A percentile compares a stretch with the other conserved stretches of the same genome.
Evolutionary conservation across 2,797 vertebrate genomes (phyloP).

Genomic region (Siniperca obscura): DNA sequence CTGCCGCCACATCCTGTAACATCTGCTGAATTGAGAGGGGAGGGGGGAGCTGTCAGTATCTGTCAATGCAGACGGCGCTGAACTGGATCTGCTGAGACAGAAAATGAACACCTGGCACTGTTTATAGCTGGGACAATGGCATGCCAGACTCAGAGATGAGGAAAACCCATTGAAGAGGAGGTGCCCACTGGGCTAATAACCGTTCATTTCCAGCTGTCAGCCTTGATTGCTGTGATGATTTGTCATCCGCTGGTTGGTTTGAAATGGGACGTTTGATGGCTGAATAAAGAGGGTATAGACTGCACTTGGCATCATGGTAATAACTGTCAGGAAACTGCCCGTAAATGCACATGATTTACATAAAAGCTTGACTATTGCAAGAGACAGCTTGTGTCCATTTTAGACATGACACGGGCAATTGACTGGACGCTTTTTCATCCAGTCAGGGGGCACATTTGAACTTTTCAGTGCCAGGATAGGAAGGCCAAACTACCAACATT

Average conservation of each 20-base stretch:
- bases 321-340: constrained; percentile 50
- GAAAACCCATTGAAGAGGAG: constrained; percentile 41
- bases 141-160: constrained; percentile 47
- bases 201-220: constrained; percentile 73
- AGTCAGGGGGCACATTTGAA: constrained; percentile 3
- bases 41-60: constrained; percentile 49
- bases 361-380: constrained; percentile 23
- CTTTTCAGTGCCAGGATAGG: neutral
- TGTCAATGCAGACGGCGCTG: constrained; percentile 55
- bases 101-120: constrained; percentile 75
- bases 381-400: constrained; percentile 21
- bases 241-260: constrained; percentile 57
- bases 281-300: constrained; percentile 58
- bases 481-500: neutral
- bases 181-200: constrained; percentile 66
- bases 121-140: constrained; percentile 55
- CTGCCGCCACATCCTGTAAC: constrained; percentile 59
- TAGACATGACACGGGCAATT: constrained; percentile 18
- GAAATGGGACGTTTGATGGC: constrained; percentile 50
- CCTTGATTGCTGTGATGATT: constrained; percentile 66
- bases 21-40: constrained; percentile 50
- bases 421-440: constrained; percentile 4
- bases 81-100: constrained; percentile 65
- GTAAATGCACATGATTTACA: constrained; percentile 53
- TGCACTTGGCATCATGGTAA: constrained; percentile 22